phyloP scores from a whole-genome alignment of 2,113 vertebrate species.

The Urocynchramus pylzowi region DNA sequence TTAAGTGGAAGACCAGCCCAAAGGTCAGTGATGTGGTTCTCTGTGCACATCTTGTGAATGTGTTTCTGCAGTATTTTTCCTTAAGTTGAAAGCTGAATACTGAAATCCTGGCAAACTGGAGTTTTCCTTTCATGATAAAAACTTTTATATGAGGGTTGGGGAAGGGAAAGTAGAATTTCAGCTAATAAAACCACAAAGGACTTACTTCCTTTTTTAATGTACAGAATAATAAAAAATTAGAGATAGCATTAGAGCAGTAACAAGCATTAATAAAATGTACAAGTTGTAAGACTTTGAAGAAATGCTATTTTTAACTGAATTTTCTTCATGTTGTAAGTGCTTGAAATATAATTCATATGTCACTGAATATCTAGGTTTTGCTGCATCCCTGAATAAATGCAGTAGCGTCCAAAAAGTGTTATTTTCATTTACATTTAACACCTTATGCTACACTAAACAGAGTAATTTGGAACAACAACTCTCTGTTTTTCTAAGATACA shows the following conservation, averaged over 20 bases:
- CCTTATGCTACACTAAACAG: neutral
- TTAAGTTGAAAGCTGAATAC: neutral
- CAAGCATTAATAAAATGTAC: neutral
- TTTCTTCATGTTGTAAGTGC: neutral
- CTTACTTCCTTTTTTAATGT: neutral
- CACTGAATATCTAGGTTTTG: neutral
- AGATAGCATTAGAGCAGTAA: neutral
- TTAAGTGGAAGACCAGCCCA: neutral
- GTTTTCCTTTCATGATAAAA: neutral
- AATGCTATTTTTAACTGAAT: neutral
- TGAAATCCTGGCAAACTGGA: neutral
- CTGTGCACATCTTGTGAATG: rapidly evolving
- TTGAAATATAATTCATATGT: neutral
- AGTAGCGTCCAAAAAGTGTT: neutral
- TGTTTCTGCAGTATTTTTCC: neutral
- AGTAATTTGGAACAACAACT: neutral
- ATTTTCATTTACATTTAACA: neutral
- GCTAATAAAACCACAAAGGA: neutral
- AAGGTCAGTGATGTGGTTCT: neutral
- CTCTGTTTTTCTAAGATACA: neutral
- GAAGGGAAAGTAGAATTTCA: neutral
- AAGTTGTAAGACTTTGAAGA: neutral
- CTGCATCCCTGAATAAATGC: neutral
- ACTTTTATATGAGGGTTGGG: neutral
- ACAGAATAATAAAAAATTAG: neutral